phyloP scores from a whole-genome alignment of 2,888 invertebrate genomes.

The Nephrocerus scutellatus region DNA sequence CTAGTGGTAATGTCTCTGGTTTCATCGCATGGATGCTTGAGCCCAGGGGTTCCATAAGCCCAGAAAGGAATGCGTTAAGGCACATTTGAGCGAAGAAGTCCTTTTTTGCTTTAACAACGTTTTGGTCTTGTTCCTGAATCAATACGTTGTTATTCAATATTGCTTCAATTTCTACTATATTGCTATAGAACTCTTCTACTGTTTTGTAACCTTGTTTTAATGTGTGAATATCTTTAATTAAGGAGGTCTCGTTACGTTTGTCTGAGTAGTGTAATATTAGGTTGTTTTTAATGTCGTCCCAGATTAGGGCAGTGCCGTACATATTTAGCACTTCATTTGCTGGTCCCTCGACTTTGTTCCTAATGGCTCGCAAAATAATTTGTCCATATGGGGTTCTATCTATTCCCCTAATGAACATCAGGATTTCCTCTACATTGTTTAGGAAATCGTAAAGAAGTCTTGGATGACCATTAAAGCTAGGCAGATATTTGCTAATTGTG shows the following conservation, averaged over 20 bases:
- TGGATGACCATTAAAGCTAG: too few species aligned
- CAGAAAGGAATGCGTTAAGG: conserved; percentile 18
- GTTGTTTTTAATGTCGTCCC: too few species aligned
- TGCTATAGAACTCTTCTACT: conserved; percentile 15
- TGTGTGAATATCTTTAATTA: conserved; percentile 11
- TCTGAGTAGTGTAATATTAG: too few species aligned
- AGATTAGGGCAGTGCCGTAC: too few species aligned
- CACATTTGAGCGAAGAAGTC: conserved; percentile 18
- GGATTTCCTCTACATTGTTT: too few species aligned
- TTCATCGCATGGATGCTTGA: conserved; percentile 20
- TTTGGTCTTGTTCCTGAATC: conserved; percentile 16
- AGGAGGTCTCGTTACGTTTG: conserved; percentile 13
- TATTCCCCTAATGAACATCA: too few species aligned
- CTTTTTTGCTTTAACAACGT: conserved; percentile 16
- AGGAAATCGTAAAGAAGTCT: too few species aligned
- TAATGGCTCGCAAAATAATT: too few species aligned
- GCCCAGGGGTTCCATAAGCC: conserved; percentile 20
- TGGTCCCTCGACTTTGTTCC: too few species aligned
- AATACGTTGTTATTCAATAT: conserved; percentile 16
- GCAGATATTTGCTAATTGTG: too few species aligned
- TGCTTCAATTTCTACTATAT: conserved; percentile 17
- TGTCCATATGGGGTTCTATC: too few species aligned
- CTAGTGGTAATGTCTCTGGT: conserved; percentile 14
- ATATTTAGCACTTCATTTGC: too few species aligned
- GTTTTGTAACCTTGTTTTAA: conserved; percentile 12